These are phyloP conservation scores for Tuta absoluta DNA, from an alignment of 2,888 invertebrate species.

Conservation along the genomic window DNA sequence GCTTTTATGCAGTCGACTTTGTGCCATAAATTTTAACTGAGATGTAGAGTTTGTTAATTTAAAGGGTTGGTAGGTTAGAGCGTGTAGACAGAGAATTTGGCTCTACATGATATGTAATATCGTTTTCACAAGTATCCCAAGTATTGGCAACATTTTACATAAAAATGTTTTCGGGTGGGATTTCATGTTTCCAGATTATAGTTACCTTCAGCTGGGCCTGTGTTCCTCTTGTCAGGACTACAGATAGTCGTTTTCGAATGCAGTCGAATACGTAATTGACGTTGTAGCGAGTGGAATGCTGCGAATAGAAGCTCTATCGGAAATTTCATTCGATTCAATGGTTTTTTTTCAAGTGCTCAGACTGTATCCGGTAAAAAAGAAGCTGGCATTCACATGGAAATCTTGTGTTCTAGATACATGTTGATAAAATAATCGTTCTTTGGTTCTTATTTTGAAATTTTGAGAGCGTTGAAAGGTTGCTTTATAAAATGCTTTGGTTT, in stretches of 20 bases:
- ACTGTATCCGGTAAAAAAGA: neutral
- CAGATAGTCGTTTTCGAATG: conserved; percentile 26
- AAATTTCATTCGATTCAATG: conserved; percentile 17
- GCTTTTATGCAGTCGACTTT: too few species aligned
- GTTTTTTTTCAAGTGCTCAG: conserved; percentile 15
- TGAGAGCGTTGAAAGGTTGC: too few species aligned
- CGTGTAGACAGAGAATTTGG: too few species aligned
- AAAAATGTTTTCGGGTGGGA: too few species aligned
- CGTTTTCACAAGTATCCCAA: too few species aligned
- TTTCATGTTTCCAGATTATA: too few species aligned
- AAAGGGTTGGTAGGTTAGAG: too few species aligned
- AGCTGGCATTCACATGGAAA: neutral
- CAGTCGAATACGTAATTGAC: conserved; percentile 29
- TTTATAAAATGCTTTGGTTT: too few species aligned
- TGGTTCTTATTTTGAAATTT: neutral
- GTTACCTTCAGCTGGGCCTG: conserved; percentile 19
- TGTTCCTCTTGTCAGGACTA: conserved; percentile 19
- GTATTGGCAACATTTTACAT: too few species aligned
- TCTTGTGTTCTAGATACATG: neutral
- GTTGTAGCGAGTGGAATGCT: conserved; percentile 24
- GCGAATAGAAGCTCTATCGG: conserved; percentile 16
- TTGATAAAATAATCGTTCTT: neutral
- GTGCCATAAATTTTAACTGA: too few species aligned
- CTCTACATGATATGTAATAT: too few species aligned
- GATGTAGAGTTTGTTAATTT: too few species aligned